Percentiles rank a stretch among this genome's conserved stretches.
These are phyloP conservation scores for Brachionus manjavacas DNA, from an alignment of 1,140 invertebrate species.

Conservation along the genomic window DNA sequence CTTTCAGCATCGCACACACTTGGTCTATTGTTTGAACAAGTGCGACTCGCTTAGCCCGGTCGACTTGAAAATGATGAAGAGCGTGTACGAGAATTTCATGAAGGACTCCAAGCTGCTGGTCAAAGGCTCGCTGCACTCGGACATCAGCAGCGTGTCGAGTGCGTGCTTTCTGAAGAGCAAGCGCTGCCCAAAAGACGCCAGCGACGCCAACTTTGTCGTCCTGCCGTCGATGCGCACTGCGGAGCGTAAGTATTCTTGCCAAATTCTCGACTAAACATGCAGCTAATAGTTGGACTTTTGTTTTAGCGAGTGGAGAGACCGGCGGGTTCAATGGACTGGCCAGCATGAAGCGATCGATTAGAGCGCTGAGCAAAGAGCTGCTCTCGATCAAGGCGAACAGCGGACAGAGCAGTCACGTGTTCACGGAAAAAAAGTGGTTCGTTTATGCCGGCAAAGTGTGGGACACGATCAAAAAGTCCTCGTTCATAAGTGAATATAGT, in stretches of 20 bases:
- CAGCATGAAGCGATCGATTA: slow-evolving; percentile 48
- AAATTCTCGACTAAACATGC: background rate
- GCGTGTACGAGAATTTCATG: background rate
- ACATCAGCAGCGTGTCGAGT: background rate
- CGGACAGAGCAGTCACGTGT: slow-evolving; percentile 60
- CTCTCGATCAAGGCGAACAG: slow-evolving; percentile 64
- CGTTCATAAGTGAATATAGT: slow-evolving; percentile 74
- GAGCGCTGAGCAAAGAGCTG: slow-evolving; percentile 66
- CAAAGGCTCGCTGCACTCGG: background rate
- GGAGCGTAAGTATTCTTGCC: background rate
- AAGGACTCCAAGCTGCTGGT: slow-evolving; percentile 2
- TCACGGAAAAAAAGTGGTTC: slow-evolving; percentile 61
- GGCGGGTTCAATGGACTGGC: background rate
- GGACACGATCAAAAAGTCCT: slow-evolving; percentile 75
- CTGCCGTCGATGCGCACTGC: background rate
- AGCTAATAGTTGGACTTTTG: background rate
- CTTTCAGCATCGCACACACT: slow-evolving; percentile 56
- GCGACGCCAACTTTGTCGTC: background rate
- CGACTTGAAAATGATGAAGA: slow-evolving; percentile 13
- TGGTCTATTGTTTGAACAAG: slow-evolving; percentile 43
- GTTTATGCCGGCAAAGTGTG: slow-evolving; percentile 74
- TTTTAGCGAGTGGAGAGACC: background rate
- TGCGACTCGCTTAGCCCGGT: background rate
- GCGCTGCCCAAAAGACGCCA: background rate
- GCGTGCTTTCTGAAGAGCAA: background rate